Conservation (phyloP, 2,888 invertebrate species). For the Noctuana brunneofusca region DNA sequence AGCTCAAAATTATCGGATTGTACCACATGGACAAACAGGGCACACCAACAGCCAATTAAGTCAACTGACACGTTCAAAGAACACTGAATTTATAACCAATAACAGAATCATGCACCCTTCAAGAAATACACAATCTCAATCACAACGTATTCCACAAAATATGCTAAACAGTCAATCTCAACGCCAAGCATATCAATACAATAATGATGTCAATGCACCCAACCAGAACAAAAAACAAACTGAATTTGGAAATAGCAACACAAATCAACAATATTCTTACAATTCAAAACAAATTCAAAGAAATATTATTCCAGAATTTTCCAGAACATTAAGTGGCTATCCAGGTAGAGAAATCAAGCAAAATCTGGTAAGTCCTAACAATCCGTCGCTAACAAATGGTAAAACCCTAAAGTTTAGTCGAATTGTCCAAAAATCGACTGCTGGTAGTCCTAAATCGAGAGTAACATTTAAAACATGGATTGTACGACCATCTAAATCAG, state of each 20-base stretch:
- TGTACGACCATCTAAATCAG: constrained; percentile 67
- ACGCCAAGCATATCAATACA: constrained; percentile 46
- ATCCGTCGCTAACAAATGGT: constrained; percentile 54
- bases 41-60: constrained; percentile 50
- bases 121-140: constrained; percentile 45
- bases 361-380: constrained; percentile 71
- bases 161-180: constrained; percentile 39
- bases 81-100: constrained; percentile 40
- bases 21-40: constrained; percentile 38
- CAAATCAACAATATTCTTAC: constrained; percentile 50
- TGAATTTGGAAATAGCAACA: constrained; percentile 47
- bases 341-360: constrained; percentile 59
- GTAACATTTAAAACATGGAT: constrained; percentile 76
- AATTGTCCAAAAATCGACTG: constrained; percentile 60
- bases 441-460: constrained; percentile 65
- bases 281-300: constrained; percentile 36
- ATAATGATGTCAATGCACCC: constrained; percentile 4
- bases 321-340: constrained; percentile 50
- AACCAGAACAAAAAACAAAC: constrained; percentile 43
- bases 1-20: constrained; percentile 46
- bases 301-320: constrained; percentile 47
- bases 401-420: constrained; percentile 69
- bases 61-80: constrained; percentile 46
- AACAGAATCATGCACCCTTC: constrained; percentile 47
- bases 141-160: constrained; percentile 49